A percentile compares a stretch with the other conserved stretches of the same genome.
Conservation (phyloP, 2,797 vertebrate genomes). For the Sus cebifrons region DNA sequence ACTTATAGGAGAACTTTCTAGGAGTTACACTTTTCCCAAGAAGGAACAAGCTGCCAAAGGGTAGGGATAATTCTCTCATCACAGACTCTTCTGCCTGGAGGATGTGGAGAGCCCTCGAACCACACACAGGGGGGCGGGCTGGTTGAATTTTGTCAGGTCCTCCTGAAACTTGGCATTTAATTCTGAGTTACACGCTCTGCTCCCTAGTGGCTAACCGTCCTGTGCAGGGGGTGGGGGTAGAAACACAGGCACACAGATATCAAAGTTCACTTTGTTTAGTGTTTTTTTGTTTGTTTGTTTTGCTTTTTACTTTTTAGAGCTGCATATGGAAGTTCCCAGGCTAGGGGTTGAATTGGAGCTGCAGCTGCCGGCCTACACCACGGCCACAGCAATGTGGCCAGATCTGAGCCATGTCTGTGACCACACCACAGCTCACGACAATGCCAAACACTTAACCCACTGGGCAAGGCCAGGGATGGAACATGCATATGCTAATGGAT, state of each 20-base stretch:
- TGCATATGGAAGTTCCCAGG: too few species aligned
- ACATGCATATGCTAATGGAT: too few species aligned
- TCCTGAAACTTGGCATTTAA: background rate
- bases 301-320: too few species aligned
- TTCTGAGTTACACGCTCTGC: background rate
- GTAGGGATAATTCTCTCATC: background rate
- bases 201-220: background rate
- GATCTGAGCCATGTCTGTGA: too few species aligned
- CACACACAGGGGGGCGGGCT: background rate
- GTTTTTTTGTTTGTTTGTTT: too few species aligned
- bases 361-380: too few species aligned
- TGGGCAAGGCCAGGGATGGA: too few species aligned
- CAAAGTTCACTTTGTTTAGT: background rate
- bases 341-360: too few species aligned
- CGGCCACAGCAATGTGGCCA: too few species aligned
- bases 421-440: too few species aligned
- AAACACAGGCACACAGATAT: background rate
- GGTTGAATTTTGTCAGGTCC: conserved; percentile 10
- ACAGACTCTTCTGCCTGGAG: background rate
- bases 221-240: background rate
- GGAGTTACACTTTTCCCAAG: conserved; percentile 20
- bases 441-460: too few species aligned
- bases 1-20: conserved; percentile 38
- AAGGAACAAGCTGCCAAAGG: background rate
- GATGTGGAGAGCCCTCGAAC: background rate